Evolutionary conservation across 2,888 invertebrate genomes (phyloP).

Genomic region (Chironomus riparius): DNA sequence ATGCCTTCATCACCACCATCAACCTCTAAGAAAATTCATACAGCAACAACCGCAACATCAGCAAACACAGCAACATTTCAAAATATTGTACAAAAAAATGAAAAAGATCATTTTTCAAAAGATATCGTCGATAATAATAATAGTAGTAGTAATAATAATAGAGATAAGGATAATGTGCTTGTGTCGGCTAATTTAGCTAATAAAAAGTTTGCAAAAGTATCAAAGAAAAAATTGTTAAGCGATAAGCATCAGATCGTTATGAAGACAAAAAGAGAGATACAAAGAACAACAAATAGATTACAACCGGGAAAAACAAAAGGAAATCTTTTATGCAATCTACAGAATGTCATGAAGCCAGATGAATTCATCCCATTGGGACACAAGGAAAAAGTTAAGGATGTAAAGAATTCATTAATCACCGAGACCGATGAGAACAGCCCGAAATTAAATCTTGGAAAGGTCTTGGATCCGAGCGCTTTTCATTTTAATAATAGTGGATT

Average conservation of each 20-base stretch:
- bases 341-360: slow-evolving; percentile 49
- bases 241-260: slow-evolving; percentile 39
- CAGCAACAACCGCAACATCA: not conserved
- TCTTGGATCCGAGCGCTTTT: slow-evolving; percentile 59
- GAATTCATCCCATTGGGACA: slow-evolving; percentile 49
- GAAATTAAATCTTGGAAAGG: slow-evolving; percentile 76
- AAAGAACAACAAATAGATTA: slow-evolving; percentile 71
- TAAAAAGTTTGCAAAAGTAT: slow-evolving; percentile 19
- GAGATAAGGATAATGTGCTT: too few relatives aligned
- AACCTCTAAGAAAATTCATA: not conserved
- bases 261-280: slow-evolving; percentile 52
- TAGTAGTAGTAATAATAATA: too few relatives aligned
- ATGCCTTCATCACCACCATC: slow-evolving; percentile 12
- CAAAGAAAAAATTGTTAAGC: slow-evolving; percentile 34
- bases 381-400: slow-evolving; percentile 49
- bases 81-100: slow-evolving; percentile 3
- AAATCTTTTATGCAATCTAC: slow-evolving; percentile 64
- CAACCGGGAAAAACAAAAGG: slow-evolving; percentile 85
- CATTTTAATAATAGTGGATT: slow-evolving; percentile 46
- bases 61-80: slow-evolving; percentile 12
- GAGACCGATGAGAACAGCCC: slow-evolving; percentile 63
- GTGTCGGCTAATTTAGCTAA: not conserved
- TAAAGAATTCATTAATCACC: slow-evolving; percentile 47
- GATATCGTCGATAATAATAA: not conserved
- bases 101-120: not conserved